Base-by-base conservation (phyloP, 2,888 invertebrate genomes). In the Zaprionus obscuricornis region DNA sequence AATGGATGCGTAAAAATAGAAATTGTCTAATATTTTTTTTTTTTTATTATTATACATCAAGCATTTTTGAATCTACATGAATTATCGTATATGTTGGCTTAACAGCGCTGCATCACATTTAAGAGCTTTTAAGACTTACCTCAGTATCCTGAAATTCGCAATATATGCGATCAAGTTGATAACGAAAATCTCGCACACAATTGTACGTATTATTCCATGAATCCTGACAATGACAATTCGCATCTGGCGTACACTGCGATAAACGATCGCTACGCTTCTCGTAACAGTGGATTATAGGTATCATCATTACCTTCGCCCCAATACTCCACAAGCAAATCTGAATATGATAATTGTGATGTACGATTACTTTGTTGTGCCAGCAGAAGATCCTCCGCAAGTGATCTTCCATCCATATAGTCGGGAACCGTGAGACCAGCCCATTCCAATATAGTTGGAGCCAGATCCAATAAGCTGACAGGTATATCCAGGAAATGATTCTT, bases 191-290 rank as follows among this genome's bases (percentile, higher is more conserved):
- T 20, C 96, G 90, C n/a, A 96, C 85, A 83, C 97, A 97, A 0
- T 91, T 91, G 83, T 93, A 97, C 0, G 97, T 96, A 87, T 97
- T 97, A 88, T 97, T 97, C 75, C 89, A 92, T 0, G 94, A 91
- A 89, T 97, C 97, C 87, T 97, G 95, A 85, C 97, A 97, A 77
- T 97, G 96, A 89, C 97, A 97, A 36, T 92, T 93, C 65, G 92
- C 93, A 6, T 92, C 91, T 2, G 90, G 88, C 14, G 91, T 91
- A 77, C 96, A 96, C 85, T 93, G 91, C 93, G 96, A 87, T 7
- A 92, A 91, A 3, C 69, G 67, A 65, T 88, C 90, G 0, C 22
- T 26, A 0, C 91, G 91, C 40, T 91, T 91, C 91, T 92, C 93
- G 0, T 94, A 94, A 85, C 97, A 97, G 0, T 89, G 89, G 83